Base-by-base conservation (phyloP, 2,113 vertebrate species). In the Zapus hudsonius region DNA sequence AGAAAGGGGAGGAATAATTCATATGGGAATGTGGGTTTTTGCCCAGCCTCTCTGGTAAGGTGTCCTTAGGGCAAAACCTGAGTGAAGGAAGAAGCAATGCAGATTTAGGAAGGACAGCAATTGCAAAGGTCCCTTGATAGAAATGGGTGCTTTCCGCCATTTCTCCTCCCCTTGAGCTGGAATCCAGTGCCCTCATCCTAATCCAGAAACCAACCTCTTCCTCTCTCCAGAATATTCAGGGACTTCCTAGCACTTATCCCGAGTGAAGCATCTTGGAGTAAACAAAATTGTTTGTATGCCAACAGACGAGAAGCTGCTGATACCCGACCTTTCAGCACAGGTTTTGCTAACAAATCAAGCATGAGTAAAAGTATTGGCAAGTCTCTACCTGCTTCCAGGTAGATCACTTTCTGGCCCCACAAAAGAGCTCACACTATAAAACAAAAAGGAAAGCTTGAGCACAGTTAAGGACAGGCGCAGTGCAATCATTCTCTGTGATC, bases 271-370 rank as follows among this genome's bases (percentile, higher is more conserved):
- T 27, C 40, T 80, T 63, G 89, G 76, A 67, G 22, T 38, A 92
- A 94, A 96, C 63, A 87, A 90, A 92, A 57, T 20, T 4, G 2
- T 31, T 81, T 78, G 82, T 91, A 67, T 72, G 74, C 90, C 23
- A 31, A 67, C 75, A 72, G 52, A 36, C 82, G 86, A 74, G 90
- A 95, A 96, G 42, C 64, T 66, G 6, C 42, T 42, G 36, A 52
- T 57, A 74, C 38, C 78, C 25, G n/a, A 42, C 31, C 57, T 95
- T 87, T 92, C 72, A n/a, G 17, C 25, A 66, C 36, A 47, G 6
- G 16, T 29, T 92, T 74, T 82, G 55, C 84, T 69, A 59, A 94
- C 79, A 89, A 87, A 90, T 83, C 57, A n/a, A 64, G 15, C 38
- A 92, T 61, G 22, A 63, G 55, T 1, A 20, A 75, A 78, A 23